Evolutionary conservation across 2,797 vertebrate species (phyloP).

Genomic region (Parotocinclus haroldoi): DNA sequence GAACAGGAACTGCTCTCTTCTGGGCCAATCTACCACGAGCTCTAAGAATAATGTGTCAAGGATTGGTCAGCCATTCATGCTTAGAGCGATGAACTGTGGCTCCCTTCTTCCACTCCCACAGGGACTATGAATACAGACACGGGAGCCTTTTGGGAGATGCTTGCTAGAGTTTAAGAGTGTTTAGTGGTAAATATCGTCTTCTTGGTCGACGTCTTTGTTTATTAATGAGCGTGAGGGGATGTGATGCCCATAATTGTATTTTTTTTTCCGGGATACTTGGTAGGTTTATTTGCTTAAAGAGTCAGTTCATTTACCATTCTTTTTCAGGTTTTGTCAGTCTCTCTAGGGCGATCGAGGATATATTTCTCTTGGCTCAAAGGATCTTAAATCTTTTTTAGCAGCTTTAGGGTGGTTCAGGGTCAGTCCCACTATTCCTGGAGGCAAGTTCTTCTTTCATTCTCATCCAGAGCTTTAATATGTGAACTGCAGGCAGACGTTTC

Average conservation of each 20-base stretch:
- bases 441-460: constrained; percentile 7
- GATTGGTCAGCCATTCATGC: constrained; percentile 15
- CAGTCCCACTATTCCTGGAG: neutral
- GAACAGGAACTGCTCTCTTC: constrained; percentile 11
- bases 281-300: too few relatives aligned
- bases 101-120: constrained; percentile 14
- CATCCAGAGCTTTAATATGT: constrained; percentile 14
- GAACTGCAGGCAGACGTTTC: constrained; percentile 12
- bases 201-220: neutral
- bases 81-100: constrained; percentile 13
- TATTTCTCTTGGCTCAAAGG: constrained; percentile 6
- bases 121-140: constrained; percentile 20
- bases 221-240: too few relatives aligned
- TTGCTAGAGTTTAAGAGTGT: neutral
- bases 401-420: constrained; percentile 9
- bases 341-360: neutral
- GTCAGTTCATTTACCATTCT: neutral
- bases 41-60: constrained; percentile 15
- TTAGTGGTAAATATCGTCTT: constrained; percentile 6
- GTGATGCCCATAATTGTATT: too few relatives aligned
- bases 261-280: too few relatives aligned
- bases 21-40: constrained; percentile 1
- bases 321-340: neutral
- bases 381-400: neutral
- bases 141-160: constrained; percentile 19